Evolutionary conservation across 2,888 invertebrate species (phyloP), one percentile per base, ranked within the genome.

Genomic region (Yponomeuta cagnagella): DNA sequence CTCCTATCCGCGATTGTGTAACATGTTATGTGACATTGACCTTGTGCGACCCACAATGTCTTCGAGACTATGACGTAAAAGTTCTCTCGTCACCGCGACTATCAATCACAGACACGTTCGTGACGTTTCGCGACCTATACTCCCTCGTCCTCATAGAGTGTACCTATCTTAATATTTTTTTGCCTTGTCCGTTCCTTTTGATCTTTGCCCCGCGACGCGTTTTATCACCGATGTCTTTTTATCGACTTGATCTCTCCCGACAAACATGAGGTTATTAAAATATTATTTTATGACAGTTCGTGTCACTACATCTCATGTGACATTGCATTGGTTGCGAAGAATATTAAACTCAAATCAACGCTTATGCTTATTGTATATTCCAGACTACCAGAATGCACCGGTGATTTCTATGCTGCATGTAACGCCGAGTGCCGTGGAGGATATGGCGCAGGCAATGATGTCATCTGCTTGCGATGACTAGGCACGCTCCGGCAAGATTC

Each of bases 21-120:
- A 43, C 15, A n/a, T 79, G 83, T 52, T 12, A 63, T 37, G 30
- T 82, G 90, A 81, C 90, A 90, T 87, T 91, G 90, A 90, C 90
- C 90, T 82, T 79, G 52, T 58, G 78, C 86, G 88, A 88, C 87
- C 89, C 84, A 77, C 76, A 76, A 77, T 76, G 76, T 30, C 52
- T 58, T 15, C 15, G 52, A 12, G 52, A 37, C 78, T 81, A 76
- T 83, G 86, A 86, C 86, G 89, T 82, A 84, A 84, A 68, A 23
- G 52, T 58, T 58, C 82, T 80, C 83, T 78, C 87, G 89, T 88
- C 90, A 86, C 86, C 83, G 84, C 86, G 81, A 82, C 82, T 87
- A 89, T 90, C 90, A 89, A 90, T 90, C 89, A 89, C 83, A 72
- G 74, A 75, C 78, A 82, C 82, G 82, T 82, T 85, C 82, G 86